phyloP scores from a whole-genome alignment of 2,797 vertebrate species.

The Tenualosa thibaudeaui region DNA sequence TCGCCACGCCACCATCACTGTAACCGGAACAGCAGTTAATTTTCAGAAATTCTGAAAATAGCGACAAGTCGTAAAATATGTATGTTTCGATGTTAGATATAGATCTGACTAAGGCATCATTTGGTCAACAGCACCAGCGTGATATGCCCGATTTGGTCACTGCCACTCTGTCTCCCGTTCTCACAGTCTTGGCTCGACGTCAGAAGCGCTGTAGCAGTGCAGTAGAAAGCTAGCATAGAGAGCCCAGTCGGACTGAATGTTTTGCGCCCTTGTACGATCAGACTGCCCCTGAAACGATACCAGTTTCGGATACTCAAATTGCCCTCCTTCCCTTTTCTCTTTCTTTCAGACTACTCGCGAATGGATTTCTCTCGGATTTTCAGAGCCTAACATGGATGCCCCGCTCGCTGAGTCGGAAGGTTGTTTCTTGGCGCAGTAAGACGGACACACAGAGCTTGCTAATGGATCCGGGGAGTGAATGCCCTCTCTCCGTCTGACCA shows the following conservation, averaged over 20 bases:
- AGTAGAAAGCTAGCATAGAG: conserved; percentile 79
- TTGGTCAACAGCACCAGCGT: conserved; percentile 75
- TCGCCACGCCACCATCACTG: conserved; percentile 36
- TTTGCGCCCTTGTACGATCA: conserved; percentile 57
- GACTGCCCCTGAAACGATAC: conserved; percentile 59
- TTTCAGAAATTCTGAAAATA: conserved; percentile 39
- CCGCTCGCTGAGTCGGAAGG: conserved; percentile 87
- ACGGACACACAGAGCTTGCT: conserved; percentile 87
- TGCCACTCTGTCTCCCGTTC: conserved; percentile 61
- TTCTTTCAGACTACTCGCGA: conserved; percentile 78
- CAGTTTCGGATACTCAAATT: conserved; percentile 73
- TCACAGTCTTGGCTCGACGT: conserved; percentile 83
- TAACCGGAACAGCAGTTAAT: conserved; percentile 50
- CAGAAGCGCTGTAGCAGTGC: conserved; percentile 92
- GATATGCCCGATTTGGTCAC: conserved; percentile 69
- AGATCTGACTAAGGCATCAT: conserved; percentile 70
- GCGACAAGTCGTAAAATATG: conserved; percentile 48
- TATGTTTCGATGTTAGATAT: conserved; percentile 67
- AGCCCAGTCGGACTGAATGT: conserved; percentile 59
- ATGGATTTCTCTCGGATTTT: conserved; percentile 87
- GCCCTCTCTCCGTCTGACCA: conserved; percentile 82
- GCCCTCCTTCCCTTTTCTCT: conserved; percentile 69
- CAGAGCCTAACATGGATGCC: conserved; percentile 89
- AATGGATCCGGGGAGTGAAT: conserved; percentile 84
- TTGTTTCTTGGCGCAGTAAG: conserved; percentile 93